Percentiles rank a stretch among this genome's conserved stretches.
Evolutionary conservation across 2,888 invertebrate genomes (phyloP).

Genomic region (Bimastos eiseni): DNA sequence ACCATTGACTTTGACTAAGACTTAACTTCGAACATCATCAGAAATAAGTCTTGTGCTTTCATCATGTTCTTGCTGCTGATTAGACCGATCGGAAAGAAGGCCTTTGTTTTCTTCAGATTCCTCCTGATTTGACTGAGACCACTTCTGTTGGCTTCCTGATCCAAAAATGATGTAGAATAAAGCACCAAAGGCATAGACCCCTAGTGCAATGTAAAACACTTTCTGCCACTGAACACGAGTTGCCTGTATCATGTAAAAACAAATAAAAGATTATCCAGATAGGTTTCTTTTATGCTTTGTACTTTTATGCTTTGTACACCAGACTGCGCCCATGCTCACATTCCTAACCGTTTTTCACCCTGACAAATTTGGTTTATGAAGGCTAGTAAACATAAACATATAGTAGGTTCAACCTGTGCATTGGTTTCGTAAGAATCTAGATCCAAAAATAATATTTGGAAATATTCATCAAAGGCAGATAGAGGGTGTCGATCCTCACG

Average conservation of each 20-base stretch:
- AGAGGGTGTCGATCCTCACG: too few relatives aligned
- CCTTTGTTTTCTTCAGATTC: constrained; percentile 8
- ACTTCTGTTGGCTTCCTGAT: constrained; percentile 38
- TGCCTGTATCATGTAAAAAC: constrained; percentile 31
- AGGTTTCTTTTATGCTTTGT: too few relatives aligned
- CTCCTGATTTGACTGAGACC: constrained; percentile 30
- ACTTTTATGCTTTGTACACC: too few relatives aligned
- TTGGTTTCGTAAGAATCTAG: too few relatives aligned
- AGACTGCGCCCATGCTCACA: too few relatives aligned
- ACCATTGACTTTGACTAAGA: neutral
- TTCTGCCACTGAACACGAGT: constrained; percentile 40
- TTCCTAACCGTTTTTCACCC: too few relatives aligned
- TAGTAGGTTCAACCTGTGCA: too few relatives aligned
- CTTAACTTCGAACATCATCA: neutral
- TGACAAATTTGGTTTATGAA: too few relatives aligned
- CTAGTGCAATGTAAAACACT: constrained; percentile 43
- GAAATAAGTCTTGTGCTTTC: constrained; percentile 17
- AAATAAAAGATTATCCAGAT: too few relatives aligned
- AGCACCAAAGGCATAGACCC: constrained; percentile 37
- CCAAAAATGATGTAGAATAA: constrained; percentile 35
- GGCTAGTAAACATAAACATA: too few relatives aligned
- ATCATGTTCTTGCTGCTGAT: neutral
- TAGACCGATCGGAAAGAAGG: neutral
- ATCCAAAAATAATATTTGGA: too few relatives aligned
- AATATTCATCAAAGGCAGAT: too few relatives aligned